phyloP scores from a whole-genome alignment of 2,888 invertebrate species.

The Drosophila borealis region DNA sequence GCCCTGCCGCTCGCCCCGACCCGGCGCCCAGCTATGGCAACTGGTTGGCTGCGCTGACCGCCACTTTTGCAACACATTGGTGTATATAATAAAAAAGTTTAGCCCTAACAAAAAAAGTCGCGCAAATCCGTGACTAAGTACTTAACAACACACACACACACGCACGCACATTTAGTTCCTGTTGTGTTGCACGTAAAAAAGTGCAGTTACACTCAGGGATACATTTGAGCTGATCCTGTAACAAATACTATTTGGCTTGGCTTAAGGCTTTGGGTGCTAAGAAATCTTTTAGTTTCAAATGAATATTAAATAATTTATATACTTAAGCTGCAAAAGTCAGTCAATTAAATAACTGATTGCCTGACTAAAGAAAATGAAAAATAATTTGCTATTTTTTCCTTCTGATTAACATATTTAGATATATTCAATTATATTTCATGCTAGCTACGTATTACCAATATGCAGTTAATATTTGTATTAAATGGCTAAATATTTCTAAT shows the following conservation, averaged over 20 bases:
- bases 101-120: constrained; percentile 20
- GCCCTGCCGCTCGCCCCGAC: constrained; percentile 8
- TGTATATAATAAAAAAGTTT: constrained; percentile 32
- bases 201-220: background rate
- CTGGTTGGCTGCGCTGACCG: constrained; percentile 48
- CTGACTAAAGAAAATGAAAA: too few species aligned
- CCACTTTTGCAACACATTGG: constrained; percentile 47
- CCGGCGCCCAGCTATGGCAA: constrained; percentile 22
- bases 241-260: background rate
- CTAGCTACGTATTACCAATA: too few species aligned
- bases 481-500: too few species aligned
- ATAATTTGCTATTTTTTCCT: too few species aligned
- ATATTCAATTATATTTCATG: too few species aligned
- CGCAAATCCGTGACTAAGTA: constrained; percentile 43
- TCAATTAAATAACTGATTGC: too few species aligned
- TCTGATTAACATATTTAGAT: too few species aligned
- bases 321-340: too few species aligned
- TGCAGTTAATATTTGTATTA: too few species aligned
- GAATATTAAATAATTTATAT: too few species aligned
- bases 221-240: background rate
- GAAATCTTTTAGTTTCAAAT: background rate
- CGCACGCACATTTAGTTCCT: background rate
- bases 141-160: constrained; percentile 26
- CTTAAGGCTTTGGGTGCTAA: background rate
- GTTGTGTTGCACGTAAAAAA: background rate